Base-by-base conservation (phyloP, 2,113 vertebrate species). In the Dunckerocampus dactyliophorus region DNA sequence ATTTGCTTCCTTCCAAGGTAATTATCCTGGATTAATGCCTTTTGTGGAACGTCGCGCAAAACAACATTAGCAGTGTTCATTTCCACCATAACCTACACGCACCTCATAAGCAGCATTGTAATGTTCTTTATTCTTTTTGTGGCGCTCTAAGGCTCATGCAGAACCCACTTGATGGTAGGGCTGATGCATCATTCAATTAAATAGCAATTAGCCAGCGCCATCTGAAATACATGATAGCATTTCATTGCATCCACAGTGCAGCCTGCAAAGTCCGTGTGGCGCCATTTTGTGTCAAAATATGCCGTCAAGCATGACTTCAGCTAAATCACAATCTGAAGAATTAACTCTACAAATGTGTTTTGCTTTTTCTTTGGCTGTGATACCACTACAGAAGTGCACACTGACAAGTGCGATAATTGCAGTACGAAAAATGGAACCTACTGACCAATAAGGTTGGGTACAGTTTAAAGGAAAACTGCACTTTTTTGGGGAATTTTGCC, bases 21-120 rank as follows among this genome's bases (percentile, higher is more conserved):
- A 91, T 91, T 91, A 90, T 83, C 81, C 72, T 80, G 84, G 88
- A 90, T 90, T 89, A 90, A 90, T 89, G 87, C 71, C 52, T 69
- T 71, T 84, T 80, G 79, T 85, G 73, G 74, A 75, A 78, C 76
- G 79, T 82, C 71, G 72, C 63, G 74, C 63, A 69, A 83, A 81
- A 87, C 88, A 87, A 89, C 88, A 88, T 88, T 82, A 85, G 86
- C 82, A 13, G 75, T 83, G 81, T 87, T 81, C 76, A 79, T 88
- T 90, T 82, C 68, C 77, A 74, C 57, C 82, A 85, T 82, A 67
- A 85, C 84, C 83, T 85, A 79, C 76, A 69, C 69, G 75, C 68
- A 72, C 71, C 77, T 88, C 87, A 87, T 89, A 88, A 82, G 82
- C 74, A 74, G 71, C 69, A 81, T 79, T 82, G 86, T 85, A 85